Percentiles rank a stretch among this genome's conserved stretches.
Conservation (phyloP, 2,888 invertebrate species). For the Capitulum mitella region DNA sequence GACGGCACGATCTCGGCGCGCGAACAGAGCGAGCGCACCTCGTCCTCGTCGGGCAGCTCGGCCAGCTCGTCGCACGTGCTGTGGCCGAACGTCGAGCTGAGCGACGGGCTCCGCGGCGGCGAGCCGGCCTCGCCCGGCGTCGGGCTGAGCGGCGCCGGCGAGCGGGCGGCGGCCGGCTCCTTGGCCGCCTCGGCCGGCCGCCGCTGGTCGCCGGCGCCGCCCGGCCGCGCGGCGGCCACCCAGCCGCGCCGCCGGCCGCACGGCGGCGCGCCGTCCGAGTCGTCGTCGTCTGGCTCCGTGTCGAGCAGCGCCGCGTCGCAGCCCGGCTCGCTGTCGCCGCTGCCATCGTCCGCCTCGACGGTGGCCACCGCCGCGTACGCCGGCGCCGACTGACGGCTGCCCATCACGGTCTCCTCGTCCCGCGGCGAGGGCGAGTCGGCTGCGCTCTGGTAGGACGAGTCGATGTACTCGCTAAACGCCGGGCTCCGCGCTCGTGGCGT, state of each 20-base stretch:
- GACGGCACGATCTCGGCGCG: not conserved
- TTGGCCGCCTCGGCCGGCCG: not conserved
- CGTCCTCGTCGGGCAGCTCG: conserved; percentile 24
- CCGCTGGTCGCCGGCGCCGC: not conserved
- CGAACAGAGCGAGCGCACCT: not conserved
- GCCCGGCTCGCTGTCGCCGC: not conserved
- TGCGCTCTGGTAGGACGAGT: not conserved
- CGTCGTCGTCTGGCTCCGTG: not conserved
- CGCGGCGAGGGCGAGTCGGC: not conserved
- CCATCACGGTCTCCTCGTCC: not conserved
- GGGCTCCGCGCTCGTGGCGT: not conserved
- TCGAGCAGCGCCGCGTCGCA: not conserved
- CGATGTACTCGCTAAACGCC: not conserved
- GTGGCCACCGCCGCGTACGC: not conserved
- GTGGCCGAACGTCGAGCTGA: conserved; percentile 29
- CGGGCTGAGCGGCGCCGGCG: not conserved
- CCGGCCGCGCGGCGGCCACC: not conserved
- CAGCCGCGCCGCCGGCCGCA: not conserved
- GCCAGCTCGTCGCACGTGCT: conserved; percentile 30
- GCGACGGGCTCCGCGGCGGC: conserved; percentile 9
- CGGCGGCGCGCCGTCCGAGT: not conserved
- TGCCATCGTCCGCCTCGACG: not conserved
- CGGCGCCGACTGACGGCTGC: conserved; percentile 3
- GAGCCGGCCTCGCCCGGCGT: not conserved
- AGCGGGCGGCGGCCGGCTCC: not conserved